Evolutionary conservation across 1,140 invertebrate genomes (phyloP), one percentile per base, ranked within the genome.

Genomic region (Neodiprion virginianus): DNA sequence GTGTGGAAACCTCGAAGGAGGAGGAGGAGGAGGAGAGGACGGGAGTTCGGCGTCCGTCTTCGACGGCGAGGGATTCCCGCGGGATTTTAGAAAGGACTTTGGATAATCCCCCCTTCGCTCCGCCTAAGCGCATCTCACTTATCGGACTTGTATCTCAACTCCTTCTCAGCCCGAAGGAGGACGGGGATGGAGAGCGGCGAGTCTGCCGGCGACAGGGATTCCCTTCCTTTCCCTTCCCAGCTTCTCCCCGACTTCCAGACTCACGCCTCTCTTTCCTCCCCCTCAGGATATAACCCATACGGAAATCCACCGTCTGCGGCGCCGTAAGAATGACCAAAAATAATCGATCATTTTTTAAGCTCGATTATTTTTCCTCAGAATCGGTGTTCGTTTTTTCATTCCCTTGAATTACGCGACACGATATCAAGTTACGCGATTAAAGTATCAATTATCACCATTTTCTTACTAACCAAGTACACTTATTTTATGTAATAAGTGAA

Each of bases 61-160:
- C 53, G 28, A 5, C 53, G 11, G 53, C n/a, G n/a, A 17, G 53
- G 53, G 53, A 61, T 61, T 61, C 53, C 69, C 69, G 50, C 9
- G 69, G 76, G 81, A 82, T 73, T 77, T 74, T 1, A 74, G 67
- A 71, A 67, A 79, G 73, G 77, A 80, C 75, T 79, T 73, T 68
- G 76, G 78, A 82, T 83, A 83, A 83, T 82, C 80, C 77, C 77
- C 79, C 76, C 82, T 80, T 74, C 75, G 80, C 75, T 71, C 69
- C 76, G 74, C 72, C 72, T 81, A 79, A 80, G 77, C 79, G 74
- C 74, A 75, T 82, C 81, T 82, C 81, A 79, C 81, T 83, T 83
- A 83, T 81, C 81, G 79, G 72, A 75, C 80, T 80, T 76, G 81
- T 82, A 83, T 83, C 81, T 71, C 70, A 71, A 71, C 70, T 71